Evolutionary conservation across 2,113 vertebrate species (phyloP).

Genomic region (Thymallus thymallus): DNA sequence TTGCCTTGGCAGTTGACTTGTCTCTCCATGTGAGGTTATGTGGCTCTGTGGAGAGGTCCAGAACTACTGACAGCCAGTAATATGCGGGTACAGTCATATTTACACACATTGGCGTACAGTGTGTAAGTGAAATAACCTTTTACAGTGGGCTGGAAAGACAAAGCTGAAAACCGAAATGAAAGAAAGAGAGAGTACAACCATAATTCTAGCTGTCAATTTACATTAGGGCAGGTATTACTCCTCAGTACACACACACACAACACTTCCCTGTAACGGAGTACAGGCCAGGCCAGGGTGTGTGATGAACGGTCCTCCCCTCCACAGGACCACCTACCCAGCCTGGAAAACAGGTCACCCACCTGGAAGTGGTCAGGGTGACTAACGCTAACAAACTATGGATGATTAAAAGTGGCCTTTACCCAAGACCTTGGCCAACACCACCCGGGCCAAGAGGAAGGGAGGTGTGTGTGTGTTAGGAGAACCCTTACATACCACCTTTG

Average conservation of each 20-base stretch:
- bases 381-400: conserved; percentile 59
- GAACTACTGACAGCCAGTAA: conserved; percentile 89
- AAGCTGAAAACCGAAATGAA: conserved; percentile 28
- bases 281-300: conserved; percentile 56
- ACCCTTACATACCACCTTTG: neutral
- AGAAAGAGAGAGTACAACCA: conserved; percentile 74
- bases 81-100: conserved; percentile 82
- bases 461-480: neutral
- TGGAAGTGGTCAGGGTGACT: conserved; percentile 68
- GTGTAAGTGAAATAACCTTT: conserved; percentile 58
- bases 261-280: conserved; percentile 79
- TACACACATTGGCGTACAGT: conserved; percentile 81
- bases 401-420: conserved; percentile 63
- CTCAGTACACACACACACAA: conserved; percentile 75
- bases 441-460: neutral
- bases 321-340: conserved; percentile 66
- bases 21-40: conserved; percentile 81
- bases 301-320: conserved; percentile 76
- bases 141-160: conserved; percentile 60
- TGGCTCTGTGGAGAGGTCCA: conserved; percentile 83
- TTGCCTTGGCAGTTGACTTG: conserved; percentile 85
- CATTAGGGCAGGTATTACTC: conserved; percentile 86
- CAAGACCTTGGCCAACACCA: conserved; percentile 45
- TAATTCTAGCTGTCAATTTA: conserved; percentile 90
- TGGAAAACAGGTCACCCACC: conserved; percentile 65